Base-by-base conservation (phyloP, 2,113 vertebrate species). In the Nansenia antarctica region DNA sequence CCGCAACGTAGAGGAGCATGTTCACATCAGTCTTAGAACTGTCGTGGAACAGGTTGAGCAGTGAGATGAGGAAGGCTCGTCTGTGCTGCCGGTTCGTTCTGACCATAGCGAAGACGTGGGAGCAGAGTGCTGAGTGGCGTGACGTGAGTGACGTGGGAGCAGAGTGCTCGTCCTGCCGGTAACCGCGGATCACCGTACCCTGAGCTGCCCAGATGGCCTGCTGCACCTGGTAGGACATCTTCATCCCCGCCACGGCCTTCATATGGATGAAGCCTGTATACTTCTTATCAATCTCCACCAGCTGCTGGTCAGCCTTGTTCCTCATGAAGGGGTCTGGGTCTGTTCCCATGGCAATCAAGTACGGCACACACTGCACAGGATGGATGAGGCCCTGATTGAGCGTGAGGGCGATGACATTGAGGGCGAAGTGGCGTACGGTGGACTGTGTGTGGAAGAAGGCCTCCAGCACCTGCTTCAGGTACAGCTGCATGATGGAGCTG, bases 401-500 rank as follows among this genome's bases (percentile, higher is more conserved):
- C 0, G 97, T 99, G 80, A 99, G 91, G 42, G 95, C 96, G 54
- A 99, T 98, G 85, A 99, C 98, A 84, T 94, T 99, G 78, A 99
- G 96, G 82, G 98, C 98, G 86, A 96, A 99, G 89, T 98, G 96
- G 70, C 98, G 94, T 53, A 99, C 98, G 24, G 92, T 97, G 82
- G 98, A 98, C 69, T 98, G 96, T 8, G 82, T 94, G 88, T 97
- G 95, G 85, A 98, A 98, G 87, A 99, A 99, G 1, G 95, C 95
- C 91, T 99, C 98, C 81, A 99, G 91, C 86, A 99, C 96, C 87
- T 99, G 96, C 93, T 99, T 99, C 76, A 99, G 93, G 93, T 99
- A 99, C 14, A 99, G 95, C 88, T 99, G 98, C 97, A 99, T 99
- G 84, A 99, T 99, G 84, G 98, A 99, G 91, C 96, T 98, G 89